Base-by-base conservation (phyloP, 2,888 invertebrate genomes). In the Cephalotes varians region DNA sequence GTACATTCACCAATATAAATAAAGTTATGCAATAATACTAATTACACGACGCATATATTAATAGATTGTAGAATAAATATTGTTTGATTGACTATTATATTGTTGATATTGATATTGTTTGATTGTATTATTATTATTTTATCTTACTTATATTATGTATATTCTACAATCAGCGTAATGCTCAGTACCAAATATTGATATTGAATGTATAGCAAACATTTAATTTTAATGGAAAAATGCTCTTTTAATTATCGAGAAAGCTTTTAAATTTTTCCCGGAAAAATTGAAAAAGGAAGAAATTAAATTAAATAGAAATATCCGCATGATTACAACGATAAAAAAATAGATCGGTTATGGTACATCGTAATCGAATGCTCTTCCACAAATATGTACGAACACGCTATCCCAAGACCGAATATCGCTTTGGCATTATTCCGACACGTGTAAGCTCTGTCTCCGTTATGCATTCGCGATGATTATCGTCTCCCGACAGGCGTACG, bases 41-140 rank as follows among this genome's bases (percentile, higher is more conserved):
- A 71, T 37, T 71, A 37, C 25, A 28, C 25, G 10, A 18, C 18
- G 12, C 54, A 54, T 37, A 54, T 34, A 37, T 71, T 37, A 25
- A 54, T 6, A 54, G 7, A 10, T 37, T 71, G 37, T 15, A 9
- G 18, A 25, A 71, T 54, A 37, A 67, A 67, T 67, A 37, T 51
- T 51, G 15, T 7, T 49, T 34, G 21, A 49, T 51, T 51, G 21
- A n/a, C 34, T n/a, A n/a, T n/a, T n/a, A n/a, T n/a, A n/a, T n/a
- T n/a, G n/a, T n/a, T n/a, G n/a, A n/a, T n/a, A n/a, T n/a, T n/a
- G n/a, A n/a, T n/a, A n/a, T n/a, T n/a, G n/a, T n/a, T n/a, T n/a
- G n/a, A n/a, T n/a, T n/a, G n/a, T 49, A 31, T 51, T 51, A 51
- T 71, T 69, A 54, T 51, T 71, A 58, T 58, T 54, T 34, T 18